phyloP scores from a whole-genome alignment of 2,113 vertebrate species.

The Megaceryle maxima region DNA sequence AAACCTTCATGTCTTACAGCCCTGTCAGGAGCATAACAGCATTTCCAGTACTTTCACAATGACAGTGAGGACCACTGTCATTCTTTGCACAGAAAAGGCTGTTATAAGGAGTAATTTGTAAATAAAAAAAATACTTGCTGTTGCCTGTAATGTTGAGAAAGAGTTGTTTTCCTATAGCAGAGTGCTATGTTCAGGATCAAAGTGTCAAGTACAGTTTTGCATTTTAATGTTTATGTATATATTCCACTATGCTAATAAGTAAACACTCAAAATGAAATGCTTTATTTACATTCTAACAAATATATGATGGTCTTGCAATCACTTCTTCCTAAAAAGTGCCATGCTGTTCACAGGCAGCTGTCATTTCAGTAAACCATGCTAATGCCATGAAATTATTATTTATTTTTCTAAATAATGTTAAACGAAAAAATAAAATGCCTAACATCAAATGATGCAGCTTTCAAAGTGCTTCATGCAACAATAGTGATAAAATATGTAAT shows the following conservation, averaged over 20 bases:
- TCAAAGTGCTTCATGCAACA: background rate
- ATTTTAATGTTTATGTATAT: constrained; percentile 14
- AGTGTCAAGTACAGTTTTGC: background rate
- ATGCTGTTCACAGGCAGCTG: background rate
- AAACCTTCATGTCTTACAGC: background rate
- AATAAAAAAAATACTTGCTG: background rate
- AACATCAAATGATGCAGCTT: background rate
- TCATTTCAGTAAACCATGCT: background rate
- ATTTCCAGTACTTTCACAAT: background rate
- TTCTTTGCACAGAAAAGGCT: background rate
- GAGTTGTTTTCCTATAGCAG: background rate
- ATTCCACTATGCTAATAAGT: background rate
- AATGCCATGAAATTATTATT: background rate
- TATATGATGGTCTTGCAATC: background rate
- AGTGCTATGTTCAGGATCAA: background rate
- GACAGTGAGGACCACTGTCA: background rate
- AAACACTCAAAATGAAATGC: background rate
- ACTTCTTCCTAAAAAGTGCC: background rate
- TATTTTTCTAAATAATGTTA: background rate
- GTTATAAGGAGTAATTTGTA: background rate
- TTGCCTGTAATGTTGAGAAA: background rate
- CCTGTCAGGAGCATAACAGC: background rate
- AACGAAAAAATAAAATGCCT: background rate
- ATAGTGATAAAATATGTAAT: background rate
- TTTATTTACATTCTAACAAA: background rate